A percentile compares a stretch with the other conserved stretches of the same genome.
phyloP scores from a whole-genome alignment of 2,113 vertebrate genomes.

The Montifringilla adamsi region DNA sequence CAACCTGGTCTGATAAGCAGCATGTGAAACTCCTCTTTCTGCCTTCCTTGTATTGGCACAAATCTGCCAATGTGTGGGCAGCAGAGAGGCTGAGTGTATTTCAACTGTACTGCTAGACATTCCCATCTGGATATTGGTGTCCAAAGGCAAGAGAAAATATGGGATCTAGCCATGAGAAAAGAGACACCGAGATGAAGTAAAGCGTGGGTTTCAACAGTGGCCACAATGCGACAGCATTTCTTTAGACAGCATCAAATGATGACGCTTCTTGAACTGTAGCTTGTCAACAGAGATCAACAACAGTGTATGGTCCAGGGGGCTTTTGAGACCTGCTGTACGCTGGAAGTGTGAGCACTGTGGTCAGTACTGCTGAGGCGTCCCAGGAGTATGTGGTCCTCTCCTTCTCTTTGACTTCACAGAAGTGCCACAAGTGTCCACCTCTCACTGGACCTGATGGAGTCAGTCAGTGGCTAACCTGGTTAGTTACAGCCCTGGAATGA shows the following conservation, averaged over 20 bases:
- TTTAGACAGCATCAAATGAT: background rate
- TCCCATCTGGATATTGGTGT: background rate
- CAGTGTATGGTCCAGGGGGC: accelerated
- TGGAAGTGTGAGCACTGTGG: background rate
- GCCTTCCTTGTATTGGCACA: background rate
- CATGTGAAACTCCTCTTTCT: background rate
- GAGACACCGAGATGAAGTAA: background rate
- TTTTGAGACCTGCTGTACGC: accelerated
- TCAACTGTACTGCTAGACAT: background rate
- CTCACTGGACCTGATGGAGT: background rate
- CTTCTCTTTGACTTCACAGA: background rate
- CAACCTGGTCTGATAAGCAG: background rate
- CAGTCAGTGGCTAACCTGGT: background rate
- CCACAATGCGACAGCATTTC: background rate
- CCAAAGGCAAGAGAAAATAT: background rate
- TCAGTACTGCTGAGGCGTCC: background rate
- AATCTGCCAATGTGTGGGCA: background rate
- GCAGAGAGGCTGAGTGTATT: background rate
- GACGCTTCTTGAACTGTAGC: background rate
- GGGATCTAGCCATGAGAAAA: background rate
- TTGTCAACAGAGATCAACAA: background rate
- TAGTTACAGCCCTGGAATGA: background rate
- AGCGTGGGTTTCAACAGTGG: background rate
- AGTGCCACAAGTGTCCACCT: background rate
- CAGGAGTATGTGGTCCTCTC: background rate